Base-by-base conservation (phyloP, 2,797 vertebrate species). In the Microctenopoma stevenorrisi region DNA sequence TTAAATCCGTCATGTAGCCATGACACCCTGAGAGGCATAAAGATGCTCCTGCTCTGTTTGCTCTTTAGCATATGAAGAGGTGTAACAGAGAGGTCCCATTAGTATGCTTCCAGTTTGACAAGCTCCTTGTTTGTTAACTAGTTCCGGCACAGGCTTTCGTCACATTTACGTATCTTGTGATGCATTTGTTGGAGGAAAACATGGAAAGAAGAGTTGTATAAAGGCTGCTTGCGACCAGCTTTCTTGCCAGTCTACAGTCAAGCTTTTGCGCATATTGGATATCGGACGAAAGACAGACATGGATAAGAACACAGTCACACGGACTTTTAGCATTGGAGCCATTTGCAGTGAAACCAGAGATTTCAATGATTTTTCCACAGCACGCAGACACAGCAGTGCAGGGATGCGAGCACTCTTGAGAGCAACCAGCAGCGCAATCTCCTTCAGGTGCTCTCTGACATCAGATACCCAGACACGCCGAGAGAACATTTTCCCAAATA, bases 271-370 rank as follows among this genome's bases (percentile, higher is more conserved):
- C 48, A 35, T 18, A 64, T 25, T 22, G 22, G 22, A 37, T 1
- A 66, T 46, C 4, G 30, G 40, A 47, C 71, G 55, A 66, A 53
- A 42, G 26, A 48, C 60, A 74, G 76, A 56, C 55, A 93, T 93
- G 90, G 85, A 88, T 14, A 84, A 82, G 69, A 78, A 76, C 68
- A 43, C 58, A 3, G 79, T 93, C 51, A 93, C 84, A 4, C 81
- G 90, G 66, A 93, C 92, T 0, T 79, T 90, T 79, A 94, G 93
- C 80, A 65, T 81, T 38, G 92, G 89, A 30, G 73, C 83, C n/a
- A 72, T 88, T 12, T 38, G 58, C 64, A 80, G 66, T 7, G 43
- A 73, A 58, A 61, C 42, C 57, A 73, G 61, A 22, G 28, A 64
- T 25, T 59, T 75, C 1, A 68, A 69, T 18, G 79, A 88, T 55